Conservation (phyloP, 2,113 vertebrate species). For the Brachyhypopomus occidentalis region DNA sequence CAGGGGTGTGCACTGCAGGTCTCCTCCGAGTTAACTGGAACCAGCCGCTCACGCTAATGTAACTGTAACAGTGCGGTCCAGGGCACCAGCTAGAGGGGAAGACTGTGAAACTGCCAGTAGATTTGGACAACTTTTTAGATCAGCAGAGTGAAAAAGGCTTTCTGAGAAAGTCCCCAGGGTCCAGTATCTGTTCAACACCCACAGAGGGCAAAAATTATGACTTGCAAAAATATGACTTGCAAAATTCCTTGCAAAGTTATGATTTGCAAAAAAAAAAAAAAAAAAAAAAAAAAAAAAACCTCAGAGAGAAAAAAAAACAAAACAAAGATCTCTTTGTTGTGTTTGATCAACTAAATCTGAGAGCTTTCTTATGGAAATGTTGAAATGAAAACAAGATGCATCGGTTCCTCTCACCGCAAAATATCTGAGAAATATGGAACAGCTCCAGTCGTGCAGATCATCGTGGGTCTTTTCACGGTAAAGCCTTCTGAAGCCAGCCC, state of each 20-base stretch:
- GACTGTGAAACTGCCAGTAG: conserved; percentile 11
- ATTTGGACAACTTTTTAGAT: conserved; percentile 35
- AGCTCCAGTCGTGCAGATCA: neutral
- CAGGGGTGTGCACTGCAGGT: conserved; percentile 33
- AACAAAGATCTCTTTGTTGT: neutral
- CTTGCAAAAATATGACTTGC: neutral
- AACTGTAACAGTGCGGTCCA: conserved; percentile 27
- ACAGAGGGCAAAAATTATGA: neutral
- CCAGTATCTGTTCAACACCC: neutral
- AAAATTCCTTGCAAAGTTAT: neutral
- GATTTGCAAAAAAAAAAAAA: neutral
- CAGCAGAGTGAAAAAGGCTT: neutral
- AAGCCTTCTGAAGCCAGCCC: conserved; percentile 16
- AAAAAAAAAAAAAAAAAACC: neutral
- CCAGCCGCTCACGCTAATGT: conserved; percentile 42
- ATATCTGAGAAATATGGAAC: conserved; percentile 13
- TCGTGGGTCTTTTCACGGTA: conserved; percentile 22
- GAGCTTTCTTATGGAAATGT: conserved; percentile 35
- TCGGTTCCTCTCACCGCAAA: conserved; percentile 12
- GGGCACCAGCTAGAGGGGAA: conserved; percentile 19
- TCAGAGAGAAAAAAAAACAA: neutral
- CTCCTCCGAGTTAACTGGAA: conserved; percentile 48
- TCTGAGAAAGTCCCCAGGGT: neutral
- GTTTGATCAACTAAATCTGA: conserved; percentile 27
- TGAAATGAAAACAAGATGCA: conserved; percentile 34